Base-by-base conservation (phyloP, 2,113 vertebrate genomes). In the Phycodurus eques region DNA sequence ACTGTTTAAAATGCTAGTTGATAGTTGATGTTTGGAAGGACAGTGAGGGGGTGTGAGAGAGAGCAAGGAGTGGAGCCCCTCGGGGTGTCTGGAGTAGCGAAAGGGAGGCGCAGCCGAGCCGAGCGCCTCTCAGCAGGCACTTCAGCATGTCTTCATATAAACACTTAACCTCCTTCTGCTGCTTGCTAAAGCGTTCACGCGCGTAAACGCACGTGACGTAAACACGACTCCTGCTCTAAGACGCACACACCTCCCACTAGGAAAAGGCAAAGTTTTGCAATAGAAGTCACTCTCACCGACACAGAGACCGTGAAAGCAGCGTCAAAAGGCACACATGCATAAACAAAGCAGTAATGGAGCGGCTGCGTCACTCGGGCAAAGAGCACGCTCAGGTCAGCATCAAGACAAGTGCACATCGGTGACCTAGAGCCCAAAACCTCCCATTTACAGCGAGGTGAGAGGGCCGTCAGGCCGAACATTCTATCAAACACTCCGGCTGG, bases 361-460 rank as follows among this genome's bases (percentile, higher is more conserved):
- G 61, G 73, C 64, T 10, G 5, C 77, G 71, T 81, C 81, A 70
- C 56, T 77, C 67, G 77, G 72, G 44, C 72, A 67, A 2, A 77
- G 87, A 85, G 57, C 84, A 81, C 51, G n/a, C 68, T 66, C 67
- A 74, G 88, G 89, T 90, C 90, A 89, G 68, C 33, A 20, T 10
- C 20, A 62, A 75, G 71, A 87, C 71, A 87, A 79, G 75, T 42
- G n/a, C 22, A 72, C 51, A 77, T 63, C 5, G 43, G 47, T 78
- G 80, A 89, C 77, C 83, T 84, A 78, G 75, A 60, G 70, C 73
- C 76, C 70, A 15, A 67, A 80, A 80, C 77, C 81, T 85, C 83
- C 78, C 83, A 75, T 83, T 88, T 88, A 88, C 85, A 90, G 56
- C 57, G 67, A 81, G 82, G 81, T 86, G 89, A 87, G 78, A 84